Percentiles rank a stretch among this genome's conserved stretches.
Evolutionary conservation across 1,140 invertebrate genomes (phyloP).

Genomic region (Gonatopus flavifemur): DNA sequence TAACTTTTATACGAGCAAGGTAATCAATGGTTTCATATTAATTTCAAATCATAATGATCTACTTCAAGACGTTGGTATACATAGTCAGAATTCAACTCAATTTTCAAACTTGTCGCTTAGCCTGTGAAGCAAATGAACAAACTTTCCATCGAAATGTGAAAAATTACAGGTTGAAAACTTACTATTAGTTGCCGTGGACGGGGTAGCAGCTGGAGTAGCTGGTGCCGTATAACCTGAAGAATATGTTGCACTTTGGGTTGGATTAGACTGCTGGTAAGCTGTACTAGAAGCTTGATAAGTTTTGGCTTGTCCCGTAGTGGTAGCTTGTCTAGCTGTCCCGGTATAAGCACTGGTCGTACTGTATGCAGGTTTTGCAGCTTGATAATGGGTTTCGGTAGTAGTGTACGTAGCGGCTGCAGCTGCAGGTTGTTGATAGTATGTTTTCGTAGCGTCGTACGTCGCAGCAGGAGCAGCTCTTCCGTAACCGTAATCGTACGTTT

Average conservation of each 20-base stretch:
- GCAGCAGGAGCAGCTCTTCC: conserved; percentile 63
- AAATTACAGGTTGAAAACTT: conserved; percentile 41
- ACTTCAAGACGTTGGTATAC: no score
- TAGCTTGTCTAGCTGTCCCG: conserved; percentile 63
- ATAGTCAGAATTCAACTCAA: no score
- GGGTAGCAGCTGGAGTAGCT: conserved; percentile 64
- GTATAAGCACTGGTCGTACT: conserved; percentile 67
- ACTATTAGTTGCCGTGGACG: conserved; percentile 54
- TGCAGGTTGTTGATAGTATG: conserved; percentile 69
- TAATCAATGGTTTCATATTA: no score
- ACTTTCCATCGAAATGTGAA: no score
- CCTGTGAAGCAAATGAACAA: no score
- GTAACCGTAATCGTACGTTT: conserved; percentile 71
- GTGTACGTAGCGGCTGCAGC: conserved; percentile 70
- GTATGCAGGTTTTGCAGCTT: conserved; percentile 63
- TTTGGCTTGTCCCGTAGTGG: conserved; percentile 61
- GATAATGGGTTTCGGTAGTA: conserved; percentile 68
- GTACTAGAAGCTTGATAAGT: conserved; percentile 56
- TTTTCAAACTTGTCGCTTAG: no score
- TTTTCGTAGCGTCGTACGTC: conserved; percentile 67
- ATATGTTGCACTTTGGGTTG: conserved; percentile 53
- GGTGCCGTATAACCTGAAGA: conserved; percentile 59
- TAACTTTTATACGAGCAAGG: no score
- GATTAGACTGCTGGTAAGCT: conserved; percentile 54
- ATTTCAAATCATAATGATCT: no score